Evolutionary conservation across 2,888 invertebrate species (phyloP).

Genomic region (Sericinus montela): DNA sequence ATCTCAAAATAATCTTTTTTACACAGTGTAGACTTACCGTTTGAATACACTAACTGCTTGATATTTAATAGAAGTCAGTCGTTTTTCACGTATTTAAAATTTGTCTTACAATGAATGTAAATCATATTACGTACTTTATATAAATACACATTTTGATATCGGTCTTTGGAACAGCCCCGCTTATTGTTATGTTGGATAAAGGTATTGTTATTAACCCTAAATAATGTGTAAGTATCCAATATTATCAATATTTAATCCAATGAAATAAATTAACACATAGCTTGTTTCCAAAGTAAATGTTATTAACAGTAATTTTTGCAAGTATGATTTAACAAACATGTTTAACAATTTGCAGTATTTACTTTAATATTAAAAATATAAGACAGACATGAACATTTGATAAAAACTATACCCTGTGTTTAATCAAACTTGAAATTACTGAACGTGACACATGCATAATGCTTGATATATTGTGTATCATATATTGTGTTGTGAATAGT

Average conservation of each 20-base stretch:
- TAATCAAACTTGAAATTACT: neutral
- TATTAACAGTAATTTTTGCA: neutral
- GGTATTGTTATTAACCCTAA: neutral
- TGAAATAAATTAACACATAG: no score
- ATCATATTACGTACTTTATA: neutral
- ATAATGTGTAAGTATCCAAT: neutral
- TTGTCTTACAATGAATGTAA: no score
- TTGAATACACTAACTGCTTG: no score
- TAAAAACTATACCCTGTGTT: neutral
- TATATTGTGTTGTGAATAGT: constrained; percentile 9
- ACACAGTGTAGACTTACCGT: no score
- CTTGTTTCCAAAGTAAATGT: neutral
- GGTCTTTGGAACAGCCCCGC: neutral
- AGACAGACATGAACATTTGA: no score
- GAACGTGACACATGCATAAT: neutral
- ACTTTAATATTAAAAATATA: no score
- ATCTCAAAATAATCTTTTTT: no score
- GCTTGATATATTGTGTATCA: constrained; percentile 6
- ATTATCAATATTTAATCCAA: no score
- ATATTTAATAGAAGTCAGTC: no score
- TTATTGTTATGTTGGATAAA: neutral
- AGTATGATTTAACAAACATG: neutral
- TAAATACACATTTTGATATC: neutral
- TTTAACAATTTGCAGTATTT: neutral
- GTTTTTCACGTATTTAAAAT: no score